Conservation (phyloP, 2,113 vertebrate genomes). For the Oryzias celebensis region DNA sequence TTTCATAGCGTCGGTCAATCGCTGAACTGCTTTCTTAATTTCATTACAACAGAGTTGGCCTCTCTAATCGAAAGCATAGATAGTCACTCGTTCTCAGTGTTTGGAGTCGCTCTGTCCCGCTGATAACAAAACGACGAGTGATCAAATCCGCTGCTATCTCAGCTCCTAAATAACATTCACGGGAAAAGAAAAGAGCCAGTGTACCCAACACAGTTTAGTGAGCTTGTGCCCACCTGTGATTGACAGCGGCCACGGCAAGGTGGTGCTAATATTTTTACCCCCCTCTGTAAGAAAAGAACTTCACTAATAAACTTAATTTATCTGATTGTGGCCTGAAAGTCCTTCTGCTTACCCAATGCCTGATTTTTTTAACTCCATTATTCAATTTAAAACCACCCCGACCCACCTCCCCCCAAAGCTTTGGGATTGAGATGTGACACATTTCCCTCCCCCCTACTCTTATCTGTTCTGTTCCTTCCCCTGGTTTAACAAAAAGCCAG, state of each 20-base stretch:
- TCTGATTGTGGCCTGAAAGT: constrained; percentile 45
- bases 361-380: constrained; percentile 35
- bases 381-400: constrained; percentile 60
- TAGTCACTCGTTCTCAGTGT: constrained; percentile 11
- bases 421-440: constrained; percentile 51
- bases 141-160: constrained; percentile 32
- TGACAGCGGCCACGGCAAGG: constrained; percentile 25
- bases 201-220: constrained; percentile 20
- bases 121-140: constrained; percentile 20
- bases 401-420: constrained; percentile 34
- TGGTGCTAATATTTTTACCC: constrained; percentile 23
- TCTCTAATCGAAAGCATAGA: constrained; percentile 17
- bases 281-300: constrained; percentile 30
- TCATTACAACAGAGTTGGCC: constrained; percentile 33
- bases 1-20: constrained; percentile 57
- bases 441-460: neutral
- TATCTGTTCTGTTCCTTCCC: constrained; percentile 17
- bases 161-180: constrained; percentile 15
- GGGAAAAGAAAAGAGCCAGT: neutral
- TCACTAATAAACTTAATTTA: constrained; percentile 49
- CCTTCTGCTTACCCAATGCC: constrained; percentile 40
- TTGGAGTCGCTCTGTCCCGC: constrained; percentile 12
- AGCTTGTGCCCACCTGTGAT: constrained; percentile 32
- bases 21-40: constrained; percentile 38
- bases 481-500: constrained; percentile 34